Conservation (phyloP, 2,888 invertebrate genomes). For the Suillia variegata region DNA sequence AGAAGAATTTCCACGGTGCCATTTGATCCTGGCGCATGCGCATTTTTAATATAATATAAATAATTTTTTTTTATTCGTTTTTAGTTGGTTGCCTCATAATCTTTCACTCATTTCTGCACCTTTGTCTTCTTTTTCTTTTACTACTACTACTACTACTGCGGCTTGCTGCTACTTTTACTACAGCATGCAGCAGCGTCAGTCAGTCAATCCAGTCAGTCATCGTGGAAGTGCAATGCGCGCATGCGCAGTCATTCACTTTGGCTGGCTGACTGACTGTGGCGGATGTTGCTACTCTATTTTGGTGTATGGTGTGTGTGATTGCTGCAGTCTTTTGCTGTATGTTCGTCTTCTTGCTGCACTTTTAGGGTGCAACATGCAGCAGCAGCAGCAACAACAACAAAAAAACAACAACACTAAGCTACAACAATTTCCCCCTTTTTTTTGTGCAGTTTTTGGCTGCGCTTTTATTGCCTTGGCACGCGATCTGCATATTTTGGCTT, state of each 20-base stretch:
- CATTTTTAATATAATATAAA: too few relatives aligned
- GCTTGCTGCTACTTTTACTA: background rate
- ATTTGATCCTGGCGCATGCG: constrained; percentile 10
- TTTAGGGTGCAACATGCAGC: constrained; percentile 7
- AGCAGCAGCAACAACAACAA: constrained; percentile 5
- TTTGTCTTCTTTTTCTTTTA: too few relatives aligned
- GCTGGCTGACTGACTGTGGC: too few relatives aligned
- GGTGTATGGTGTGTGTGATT: constrained; percentile 12
- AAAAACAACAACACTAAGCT: too few relatives aligned
- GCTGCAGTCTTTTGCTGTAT: background rate
- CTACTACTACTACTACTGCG: too few relatives aligned
- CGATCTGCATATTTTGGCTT: constrained; percentile 20
- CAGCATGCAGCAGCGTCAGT: background rate
- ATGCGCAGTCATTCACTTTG: too few relatives aligned
- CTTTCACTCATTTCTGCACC: constrained; percentile 4
- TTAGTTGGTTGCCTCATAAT: background rate
- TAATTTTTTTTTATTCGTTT: background rate
- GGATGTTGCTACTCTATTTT: background rate
- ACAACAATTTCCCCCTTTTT: constrained; percentile 5
- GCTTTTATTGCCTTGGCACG: constrained; percentile 24
- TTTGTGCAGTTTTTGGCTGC: constrained; percentile 3
- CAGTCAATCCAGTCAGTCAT: background rate
- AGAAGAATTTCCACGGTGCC: background rate
- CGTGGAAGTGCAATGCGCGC: constrained; percentile 11
- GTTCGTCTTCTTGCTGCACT: constrained; percentile 6